phyloP scores from a whole-genome alignment of 2,113 vertebrate genomes.

The Sapajus apella region DNA sequence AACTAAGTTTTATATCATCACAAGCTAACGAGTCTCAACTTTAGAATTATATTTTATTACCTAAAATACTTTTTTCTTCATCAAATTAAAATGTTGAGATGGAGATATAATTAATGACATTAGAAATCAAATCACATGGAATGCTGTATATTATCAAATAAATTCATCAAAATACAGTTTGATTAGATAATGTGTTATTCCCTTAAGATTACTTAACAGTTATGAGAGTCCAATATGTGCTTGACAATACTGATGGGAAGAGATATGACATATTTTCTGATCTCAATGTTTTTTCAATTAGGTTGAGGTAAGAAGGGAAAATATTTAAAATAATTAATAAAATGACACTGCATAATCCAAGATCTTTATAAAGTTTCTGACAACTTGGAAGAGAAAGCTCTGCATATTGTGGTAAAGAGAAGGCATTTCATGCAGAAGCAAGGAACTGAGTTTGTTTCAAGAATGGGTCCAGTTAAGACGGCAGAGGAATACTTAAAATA shows the following conservation, averaged over 20 bases:
- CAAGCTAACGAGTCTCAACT: neutral
- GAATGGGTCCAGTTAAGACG: neutral
- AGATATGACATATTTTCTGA: neutral
- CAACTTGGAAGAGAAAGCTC: neutral
- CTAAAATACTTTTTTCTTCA: neutral
- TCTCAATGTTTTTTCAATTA: neutral
- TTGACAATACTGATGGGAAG: neutral
- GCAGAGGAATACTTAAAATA: neutral
- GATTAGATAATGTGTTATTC: neutral
- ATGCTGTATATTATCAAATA: neutral
- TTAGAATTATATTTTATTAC: constrained; percentile 23
- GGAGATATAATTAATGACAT: neutral
- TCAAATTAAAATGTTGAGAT: neutral
- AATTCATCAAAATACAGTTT: neutral
- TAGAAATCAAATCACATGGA: neutral
- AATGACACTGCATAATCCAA: neutral
- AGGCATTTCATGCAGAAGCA: neutral
- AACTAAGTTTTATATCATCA: neutral
- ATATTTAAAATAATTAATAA: neutral
- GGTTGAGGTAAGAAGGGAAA: neutral
- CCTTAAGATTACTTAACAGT: neutral
- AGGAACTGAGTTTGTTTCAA: neutral
- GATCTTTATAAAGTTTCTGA: neutral
- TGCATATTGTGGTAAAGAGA: neutral
- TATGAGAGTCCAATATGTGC: neutral